A percentile compares a stretch with the other conserved stretches of the same genome.
These are phyloP conservation scores for Butorides virescens DNA, from an alignment of 2,113 vertebrate genomes.

Conservation along the genomic window DNA sequence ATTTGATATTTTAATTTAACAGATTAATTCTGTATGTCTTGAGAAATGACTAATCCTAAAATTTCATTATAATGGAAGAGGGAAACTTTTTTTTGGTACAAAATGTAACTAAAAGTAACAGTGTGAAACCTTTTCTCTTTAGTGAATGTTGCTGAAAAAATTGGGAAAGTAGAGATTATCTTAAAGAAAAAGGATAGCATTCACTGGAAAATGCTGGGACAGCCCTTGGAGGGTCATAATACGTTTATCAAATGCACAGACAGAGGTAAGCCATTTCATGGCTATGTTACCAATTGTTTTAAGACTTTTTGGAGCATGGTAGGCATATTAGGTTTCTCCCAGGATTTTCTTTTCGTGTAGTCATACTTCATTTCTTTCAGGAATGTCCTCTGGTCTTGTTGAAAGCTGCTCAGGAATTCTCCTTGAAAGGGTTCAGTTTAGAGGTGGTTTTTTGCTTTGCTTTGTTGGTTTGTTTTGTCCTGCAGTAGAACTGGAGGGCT, in stretches of 20 bases:
- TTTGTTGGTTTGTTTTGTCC: not conserved
- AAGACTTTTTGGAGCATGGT: not conserved
- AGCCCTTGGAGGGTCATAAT: slow-evolving; percentile 79
- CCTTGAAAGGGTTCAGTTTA: not conserved
- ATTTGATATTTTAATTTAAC: not conserved
- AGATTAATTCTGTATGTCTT: not conserved
- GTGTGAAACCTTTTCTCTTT: slow-evolving; percentile 30
- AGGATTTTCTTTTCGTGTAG: not conserved
- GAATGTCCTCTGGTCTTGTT: not conserved
- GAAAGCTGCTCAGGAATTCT: not conserved
- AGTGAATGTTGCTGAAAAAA: slow-evolving; percentile 80
- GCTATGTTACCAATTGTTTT: not conserved
- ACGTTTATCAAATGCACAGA: slow-evolving; percentile 79
- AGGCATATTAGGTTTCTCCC: not conserved
- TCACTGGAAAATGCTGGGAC: slow-evolving; percentile 84
- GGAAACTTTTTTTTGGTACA: not conserved
- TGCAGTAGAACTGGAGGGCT: not conserved
- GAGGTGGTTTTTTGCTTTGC: not conserved
- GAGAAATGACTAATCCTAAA: not conserved
- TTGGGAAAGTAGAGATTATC: slow-evolving; percentile 89
- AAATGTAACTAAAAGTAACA: not conserved
- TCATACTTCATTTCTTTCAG: not conserved
- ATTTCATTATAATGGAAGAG: not conserved
- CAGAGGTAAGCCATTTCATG: slow-evolving; percentile 75
- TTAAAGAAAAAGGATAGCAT: slow-evolving; percentile 78